Conservation (phyloP, 1,140 invertebrate genomes). For the Pachypsylla venusta region DNA sequence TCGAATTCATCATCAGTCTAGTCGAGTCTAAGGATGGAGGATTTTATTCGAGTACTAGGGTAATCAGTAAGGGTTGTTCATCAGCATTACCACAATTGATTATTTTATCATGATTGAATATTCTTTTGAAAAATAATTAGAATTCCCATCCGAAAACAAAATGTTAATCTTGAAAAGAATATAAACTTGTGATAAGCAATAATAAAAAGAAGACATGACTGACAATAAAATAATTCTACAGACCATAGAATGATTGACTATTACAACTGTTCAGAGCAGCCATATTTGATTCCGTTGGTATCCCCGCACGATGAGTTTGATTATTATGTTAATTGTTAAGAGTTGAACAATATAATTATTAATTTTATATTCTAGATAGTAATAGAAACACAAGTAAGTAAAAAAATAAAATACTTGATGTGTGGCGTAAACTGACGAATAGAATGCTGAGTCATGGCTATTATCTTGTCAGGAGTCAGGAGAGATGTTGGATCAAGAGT, state of each 20-base stretch:
- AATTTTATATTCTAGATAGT: conserved; percentile 1
- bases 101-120: too few relatives aligned
- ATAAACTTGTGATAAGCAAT: too few relatives aligned
- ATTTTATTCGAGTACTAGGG: too few relatives aligned
- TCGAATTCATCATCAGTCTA: too few relatives aligned
- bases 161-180: too few relatives aligned
- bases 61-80: too few relatives aligned
- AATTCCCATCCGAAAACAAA: too few relatives aligned
- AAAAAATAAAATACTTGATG: background rate
- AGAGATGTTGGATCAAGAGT: conserved; percentile 1
- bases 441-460: background rate
- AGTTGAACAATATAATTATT: conserved; percentile 7
- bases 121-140: too few relatives aligned
- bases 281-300: background rate
- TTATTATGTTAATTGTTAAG: conserved; percentile 9
- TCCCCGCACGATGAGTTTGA: background rate
- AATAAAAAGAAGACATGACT: too few relatives aligned
- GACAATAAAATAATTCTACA: too few relatives aligned
- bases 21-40: too few relatives aligned
- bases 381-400: background rate
- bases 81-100: too few relatives aligned
- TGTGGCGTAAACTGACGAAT: conserved; percentile 3
- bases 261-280: background rate
- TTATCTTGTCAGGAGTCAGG: conserved; percentile 4
- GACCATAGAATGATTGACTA: conserved; percentile 10